A percentile compares a stretch with the other conserved stretches of the same genome.
These are phyloP conservation scores for Gyrodactylus salaris DNA, from an alignment of 1,140 invertebrate species.

Conservation along the genomic window DNA sequence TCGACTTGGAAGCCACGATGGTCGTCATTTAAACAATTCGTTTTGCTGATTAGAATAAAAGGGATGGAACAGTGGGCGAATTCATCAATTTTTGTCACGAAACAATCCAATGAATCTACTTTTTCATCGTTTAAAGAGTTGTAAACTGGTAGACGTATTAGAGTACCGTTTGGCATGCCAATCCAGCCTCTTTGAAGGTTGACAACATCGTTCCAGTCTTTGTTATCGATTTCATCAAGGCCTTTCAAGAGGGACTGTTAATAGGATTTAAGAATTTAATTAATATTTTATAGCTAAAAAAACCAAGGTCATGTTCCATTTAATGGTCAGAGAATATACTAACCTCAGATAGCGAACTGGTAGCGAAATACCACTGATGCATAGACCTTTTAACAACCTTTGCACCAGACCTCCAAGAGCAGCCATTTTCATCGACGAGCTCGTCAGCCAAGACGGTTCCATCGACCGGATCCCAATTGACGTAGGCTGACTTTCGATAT, in stretches of 20 bases:
- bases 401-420: conserved; percentile 79
- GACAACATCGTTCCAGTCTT: conserved; percentile 40
- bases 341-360: conserved; percentile 49
- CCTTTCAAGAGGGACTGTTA: conserved; percentile 27
- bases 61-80: background rate
- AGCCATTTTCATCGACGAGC: conserved; percentile 55
- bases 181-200: conserved; percentile 77
- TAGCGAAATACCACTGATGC: conserved; percentile 75
- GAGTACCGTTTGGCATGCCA: conserved; percentile 44
- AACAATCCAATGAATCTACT: background rate
- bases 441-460: conserved; percentile 84
- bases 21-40: background rate
- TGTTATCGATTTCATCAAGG: conserved; percentile 25
- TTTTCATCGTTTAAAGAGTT: background rate
- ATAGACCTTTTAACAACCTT: conserved; percentile 55
- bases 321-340: background rate
- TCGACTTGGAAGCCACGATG: background rate
- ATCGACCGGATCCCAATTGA: conserved; percentile 97
- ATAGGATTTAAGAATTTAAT: background rate
- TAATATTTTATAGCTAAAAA: background rate
- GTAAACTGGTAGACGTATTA: background rate
- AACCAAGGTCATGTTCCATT: no score
- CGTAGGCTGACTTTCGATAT: conserved; percentile 36
- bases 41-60: background rate
- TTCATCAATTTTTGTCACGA: background rate